Evolutionary conservation across 2,888 invertebrate species (phyloP).

Genomic region (Lottia gigantea): DNA sequence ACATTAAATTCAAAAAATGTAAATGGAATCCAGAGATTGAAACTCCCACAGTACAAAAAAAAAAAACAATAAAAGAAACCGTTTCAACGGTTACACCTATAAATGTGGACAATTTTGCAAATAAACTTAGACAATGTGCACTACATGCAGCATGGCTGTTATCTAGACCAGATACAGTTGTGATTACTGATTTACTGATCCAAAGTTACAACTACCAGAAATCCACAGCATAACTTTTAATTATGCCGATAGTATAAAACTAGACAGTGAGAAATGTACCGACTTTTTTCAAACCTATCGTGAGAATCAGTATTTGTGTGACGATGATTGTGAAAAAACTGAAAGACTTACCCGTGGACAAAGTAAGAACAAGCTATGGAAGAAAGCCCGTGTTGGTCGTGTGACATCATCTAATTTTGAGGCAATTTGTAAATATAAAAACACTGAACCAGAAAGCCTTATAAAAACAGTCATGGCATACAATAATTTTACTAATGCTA

Average conservation of each 20-base stretch:
- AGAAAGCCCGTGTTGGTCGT: neutral
- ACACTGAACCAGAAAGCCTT: conserved; percentile 3
- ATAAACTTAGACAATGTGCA: neutral
- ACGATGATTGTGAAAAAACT: neutral
- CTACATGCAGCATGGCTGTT: conserved; percentile 2
- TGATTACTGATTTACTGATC: neutral
- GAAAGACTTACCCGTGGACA: neutral
- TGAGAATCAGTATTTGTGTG: neutral
- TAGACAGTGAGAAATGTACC: conserved; percentile 1
- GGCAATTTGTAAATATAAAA: neutral
- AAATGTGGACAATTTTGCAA: neutral
- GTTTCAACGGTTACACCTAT: neutral
- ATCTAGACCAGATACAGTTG: conserved; percentile 1
- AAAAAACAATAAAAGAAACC: neutral
- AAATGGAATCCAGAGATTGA: conserved; percentile 5
- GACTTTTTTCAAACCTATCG: neutral
- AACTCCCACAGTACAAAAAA: neutral
- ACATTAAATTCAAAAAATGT: neutral
- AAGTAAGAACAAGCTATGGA: neutral
- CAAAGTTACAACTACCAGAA: neutral
- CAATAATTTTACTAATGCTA: neutral
- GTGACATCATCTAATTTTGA: conserved; percentile 3
- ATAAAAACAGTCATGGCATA: conserved; percentile 5
- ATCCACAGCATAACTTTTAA: neutral
- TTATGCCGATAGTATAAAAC: conserved; percentile 2